Base-by-base conservation (phyloP, 1,140 invertebrate genomes). In the Probaryconus sp. region DNA sequence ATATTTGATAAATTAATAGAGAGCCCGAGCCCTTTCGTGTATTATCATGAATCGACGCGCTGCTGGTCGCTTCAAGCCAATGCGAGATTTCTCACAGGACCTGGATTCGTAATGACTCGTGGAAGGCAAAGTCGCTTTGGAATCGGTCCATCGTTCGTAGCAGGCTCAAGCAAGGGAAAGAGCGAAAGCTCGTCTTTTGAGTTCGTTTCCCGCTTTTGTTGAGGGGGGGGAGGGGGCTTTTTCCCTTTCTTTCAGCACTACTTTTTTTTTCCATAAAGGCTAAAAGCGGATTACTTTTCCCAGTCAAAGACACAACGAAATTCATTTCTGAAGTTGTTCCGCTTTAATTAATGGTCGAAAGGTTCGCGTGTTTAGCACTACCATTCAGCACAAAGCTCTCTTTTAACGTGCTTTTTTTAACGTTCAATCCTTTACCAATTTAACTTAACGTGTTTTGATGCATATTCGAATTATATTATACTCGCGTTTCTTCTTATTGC, bases 231-330 rank as follows among this genome's bases (percentile, higher is more conserved):
- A n/a, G n/a, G n/a, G n/a, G n/a, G n/a, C 38, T 47, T 11, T 21
- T 35, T 10, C 38, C 1, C 48, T 38, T 21, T 5, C 38, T 42
- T 43, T 50, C 6, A 11, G 2, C 47, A n/a, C n/a, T n/a, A n/a
- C 28, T 14, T 47, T 51, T 35, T 58, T 50, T 26, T 4, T 35
- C 10, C 40, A 6, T 11, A 48, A 31, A 16, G 45, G 18, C 45
- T 61, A 24, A 76, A 70, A 76, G 61, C 64, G 64, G 53, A 69
- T 76, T 76, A 76, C 65, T 60, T 55, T 67, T 40, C 48, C n/a
- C 30, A 60, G 65, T 70, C 53, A 76, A 76, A 76, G 73, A 69
- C 47, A 63, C 73, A 70, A 61, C 45, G 35, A 61, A 61, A 69
- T 70, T 70, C 67, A 69, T 76, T 69, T 37, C 53, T 21, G 10